Base-by-base conservation (phyloP, 2,888 invertebrate genomes). In the Trisateles emortualis region DNA sequence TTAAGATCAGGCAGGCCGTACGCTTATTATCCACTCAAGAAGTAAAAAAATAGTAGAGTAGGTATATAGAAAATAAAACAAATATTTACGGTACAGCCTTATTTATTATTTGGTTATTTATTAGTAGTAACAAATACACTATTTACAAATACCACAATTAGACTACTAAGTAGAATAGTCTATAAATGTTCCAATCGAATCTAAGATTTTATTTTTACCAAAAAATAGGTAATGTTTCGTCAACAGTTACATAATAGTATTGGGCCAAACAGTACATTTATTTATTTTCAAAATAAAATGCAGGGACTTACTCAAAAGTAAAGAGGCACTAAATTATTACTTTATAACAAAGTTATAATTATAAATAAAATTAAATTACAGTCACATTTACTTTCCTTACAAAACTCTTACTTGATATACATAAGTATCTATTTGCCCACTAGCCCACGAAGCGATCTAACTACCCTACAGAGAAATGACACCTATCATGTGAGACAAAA, bases 31-130 rank as follows among this genome's bases (percentile, higher is more conserved):
- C n/a, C n/a, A n/a, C n/a, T n/a, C n/a, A n/a, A n/a, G n/a, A n/a
- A n/a, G n/a, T n/a, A n/a, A n/a, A n/a, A n/a, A n/a, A n/a, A n/a
- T n/a, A n/a, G n/a, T n/a, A n/a, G n/a, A n/a, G 3, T 10, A 13
- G 1, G 11, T 22, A 22, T 22, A 22, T n/a, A 11, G 56, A 41
- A 60, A 80, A 79, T 64, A 59, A 78, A 72, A 73, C 64, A 61
- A 64, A 47, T 22, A 42, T 3, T 19, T 35, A 60, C 59, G 63
- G 74, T 75, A 79, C 69, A 76, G 76, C 57, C 76, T 83, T 81
- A 83, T 84, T 86, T 86, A 88, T 89, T 90, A 88, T 90, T 90
- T 89, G 87, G 87, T 88, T 86, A 83, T 84, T 64, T 53, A 58
- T 53, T 46, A 79, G 74, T 79, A 86, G 78, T 81, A 79, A 78